phyloP scores from a whole-genome alignment of 2,888 invertebrate genomes.

The Nectonema munidae region DNA sequence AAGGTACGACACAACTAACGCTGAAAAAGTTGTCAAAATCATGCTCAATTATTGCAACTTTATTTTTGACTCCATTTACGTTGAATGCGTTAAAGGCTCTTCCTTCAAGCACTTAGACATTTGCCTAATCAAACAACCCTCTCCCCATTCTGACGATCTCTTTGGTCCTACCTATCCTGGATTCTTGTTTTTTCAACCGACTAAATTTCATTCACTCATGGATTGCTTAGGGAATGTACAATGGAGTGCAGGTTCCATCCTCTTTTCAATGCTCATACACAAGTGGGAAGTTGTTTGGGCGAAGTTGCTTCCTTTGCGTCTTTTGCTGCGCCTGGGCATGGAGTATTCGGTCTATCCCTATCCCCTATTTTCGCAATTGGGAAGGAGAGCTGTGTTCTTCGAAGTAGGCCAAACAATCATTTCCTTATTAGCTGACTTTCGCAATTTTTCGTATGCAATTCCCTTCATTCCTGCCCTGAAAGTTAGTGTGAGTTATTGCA shows the following conservation, averaged over 20 bases:
- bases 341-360: conserved; percentile 46
- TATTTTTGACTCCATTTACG: too few species aligned
- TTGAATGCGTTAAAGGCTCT: too few species aligned
- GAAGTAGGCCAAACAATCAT: conserved; percentile 59
- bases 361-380: conserved; percentile 40
- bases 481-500: conserved; percentile 47
- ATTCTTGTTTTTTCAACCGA: background rate
- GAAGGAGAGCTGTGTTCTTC: conserved; percentile 42
- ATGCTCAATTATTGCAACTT: too few species aligned
- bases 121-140: background rate
- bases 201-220: background rate
- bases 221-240: too few species aligned
- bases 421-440: conserved; percentile 48
- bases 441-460: conserved; percentile 44
- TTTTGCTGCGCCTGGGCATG: conserved; percentile 43
- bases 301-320: conserved; percentile 34
- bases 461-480: conserved; percentile 40
- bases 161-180: background rate
- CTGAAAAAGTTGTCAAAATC: too few species aligned
- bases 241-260: conserved; percentile 35
- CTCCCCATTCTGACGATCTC: background rate
- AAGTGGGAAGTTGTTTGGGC: conserved; percentile 51
- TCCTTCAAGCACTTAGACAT: background rate
- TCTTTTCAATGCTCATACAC: conserved; percentile 44
- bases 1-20: too few species aligned